phyloP scores from a whole-genome alignment of 2,113 vertebrate genomes.

The Pseudopodoces humilis region DNA sequence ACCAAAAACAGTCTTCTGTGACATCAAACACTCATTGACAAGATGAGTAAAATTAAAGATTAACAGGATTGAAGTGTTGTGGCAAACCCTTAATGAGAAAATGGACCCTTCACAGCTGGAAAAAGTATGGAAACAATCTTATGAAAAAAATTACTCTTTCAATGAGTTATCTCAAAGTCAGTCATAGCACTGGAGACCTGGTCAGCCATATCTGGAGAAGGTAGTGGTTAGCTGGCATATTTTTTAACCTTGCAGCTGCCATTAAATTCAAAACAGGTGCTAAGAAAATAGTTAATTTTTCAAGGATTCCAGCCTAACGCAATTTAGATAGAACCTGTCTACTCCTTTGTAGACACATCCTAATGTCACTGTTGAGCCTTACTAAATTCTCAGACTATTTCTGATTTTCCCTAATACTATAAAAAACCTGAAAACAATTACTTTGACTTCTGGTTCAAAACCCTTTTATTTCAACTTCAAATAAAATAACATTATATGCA shows the following conservation, averaged over 20 bases:
- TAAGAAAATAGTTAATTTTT: background rate
- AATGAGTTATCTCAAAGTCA: background rate
- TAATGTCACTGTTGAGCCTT: background rate
- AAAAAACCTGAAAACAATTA: background rate
- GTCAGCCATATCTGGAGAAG: background rate
- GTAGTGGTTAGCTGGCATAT: background rate
- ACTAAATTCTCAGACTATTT: background rate
- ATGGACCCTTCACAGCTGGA: background rate
- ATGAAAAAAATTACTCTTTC: background rate
- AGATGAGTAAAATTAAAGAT: background rate
- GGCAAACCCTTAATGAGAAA: background rate
- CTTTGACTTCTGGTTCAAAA: background rate
- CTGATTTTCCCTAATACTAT: background rate
- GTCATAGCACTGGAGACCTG: background rate
- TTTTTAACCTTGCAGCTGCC: background rate
- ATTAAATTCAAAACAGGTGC: background rate
- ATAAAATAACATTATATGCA: background rate
- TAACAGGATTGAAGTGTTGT: background rate
- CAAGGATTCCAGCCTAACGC: background rate
- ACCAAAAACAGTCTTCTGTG: background rate
- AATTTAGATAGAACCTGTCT: background rate
- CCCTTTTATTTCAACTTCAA: background rate
- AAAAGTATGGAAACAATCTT: background rate
- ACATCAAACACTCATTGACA: background rate
- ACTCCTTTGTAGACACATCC: background rate